Evolutionary conservation across 2,888 invertebrate genomes (phyloP).

Genomic region (Drosophila melanosoma): DNA sequence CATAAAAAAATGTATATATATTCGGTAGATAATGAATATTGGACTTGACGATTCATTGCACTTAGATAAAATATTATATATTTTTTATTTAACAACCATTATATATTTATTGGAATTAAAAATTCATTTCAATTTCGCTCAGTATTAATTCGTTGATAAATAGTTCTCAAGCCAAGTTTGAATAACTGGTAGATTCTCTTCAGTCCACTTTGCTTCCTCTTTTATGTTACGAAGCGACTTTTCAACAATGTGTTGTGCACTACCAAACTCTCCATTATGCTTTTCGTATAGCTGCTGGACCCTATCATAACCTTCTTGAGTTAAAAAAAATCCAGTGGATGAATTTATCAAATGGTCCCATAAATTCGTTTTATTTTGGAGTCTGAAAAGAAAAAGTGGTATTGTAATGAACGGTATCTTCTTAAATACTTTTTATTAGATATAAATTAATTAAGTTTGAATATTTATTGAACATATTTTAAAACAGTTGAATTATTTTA

Average conservation of each 20-base stretch:
- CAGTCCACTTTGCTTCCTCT: conserved; percentile 91
- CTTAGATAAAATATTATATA: not conserved
- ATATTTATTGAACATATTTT: not conserved
- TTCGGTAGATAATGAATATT: not conserved
- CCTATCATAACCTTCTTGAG: conserved; percentile 89
- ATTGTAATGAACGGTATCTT: not conserved
- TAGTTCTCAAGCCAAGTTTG: conserved; percentile 89
- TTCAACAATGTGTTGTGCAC: conserved; percentile 90
- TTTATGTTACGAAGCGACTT: conserved; percentile 90
- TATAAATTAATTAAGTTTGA: not conserved
- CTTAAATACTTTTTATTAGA: not conserved
- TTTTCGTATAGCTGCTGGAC: conserved; percentile 88
- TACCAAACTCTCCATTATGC: conserved; percentile 89
- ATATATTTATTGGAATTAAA: not conserved
- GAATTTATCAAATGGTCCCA: conserved; percentile 92
- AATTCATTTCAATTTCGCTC: not conserved
- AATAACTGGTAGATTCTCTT: conserved; percentile 90
- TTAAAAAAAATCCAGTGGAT: conserved; percentile 91
- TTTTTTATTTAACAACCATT: not conserved
- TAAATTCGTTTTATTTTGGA: conserved; percentile 89
- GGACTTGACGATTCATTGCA: not conserved
- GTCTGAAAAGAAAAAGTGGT: conserved; percentile 85
- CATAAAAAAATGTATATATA: not conserved
- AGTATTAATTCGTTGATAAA: conserved; percentile 36
- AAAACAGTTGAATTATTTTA: too few relatives aligned